A percentile compares a stretch with the other conserved stretches of the same genome.
Evolutionary conservation across 2,113 vertebrate genomes (phyloP).

Genomic region (Grammatotria lemairii): DNA sequence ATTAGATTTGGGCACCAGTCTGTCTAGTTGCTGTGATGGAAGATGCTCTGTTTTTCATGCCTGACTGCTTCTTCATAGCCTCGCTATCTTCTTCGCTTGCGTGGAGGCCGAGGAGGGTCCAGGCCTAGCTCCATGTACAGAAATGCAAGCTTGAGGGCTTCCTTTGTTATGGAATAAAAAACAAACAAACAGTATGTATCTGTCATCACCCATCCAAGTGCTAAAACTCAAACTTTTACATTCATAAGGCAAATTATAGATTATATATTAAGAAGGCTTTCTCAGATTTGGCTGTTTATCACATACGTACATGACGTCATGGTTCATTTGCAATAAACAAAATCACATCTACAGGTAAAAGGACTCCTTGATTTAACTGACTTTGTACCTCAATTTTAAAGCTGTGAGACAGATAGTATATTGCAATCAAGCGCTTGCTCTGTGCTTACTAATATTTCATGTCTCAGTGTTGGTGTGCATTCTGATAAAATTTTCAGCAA

Average conservation of each 20-base stretch:
- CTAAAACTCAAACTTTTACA: neutral
- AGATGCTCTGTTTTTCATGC: neutral
- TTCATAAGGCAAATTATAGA: neutral
- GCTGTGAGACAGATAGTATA: neutral
- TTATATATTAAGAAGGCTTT: neutral
- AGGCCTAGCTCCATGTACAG: conserved; percentile 80
- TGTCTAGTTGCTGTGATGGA: neutral
- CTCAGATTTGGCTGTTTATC: neutral
- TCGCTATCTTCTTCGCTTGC: conserved; percentile 20
- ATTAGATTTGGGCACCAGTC: neutral
- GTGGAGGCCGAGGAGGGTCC: conserved; percentile 15
- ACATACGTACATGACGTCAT: neutral
- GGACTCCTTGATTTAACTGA: neutral
- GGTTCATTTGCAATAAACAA: neutral
- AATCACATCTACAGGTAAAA: neutral
- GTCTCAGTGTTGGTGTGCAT: neutral
- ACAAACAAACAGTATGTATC: neutral
- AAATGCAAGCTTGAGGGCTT: conserved; percentile 83
- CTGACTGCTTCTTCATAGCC: neutral
- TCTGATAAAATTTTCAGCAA: neutral
- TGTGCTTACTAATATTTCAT: neutral
- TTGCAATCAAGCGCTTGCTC: neutral
- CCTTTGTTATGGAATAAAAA: conserved; percentile 65
- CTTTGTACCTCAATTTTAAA: neutral
- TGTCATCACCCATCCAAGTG: neutral